Base-by-base conservation (phyloP, 2,113 vertebrate genomes). In the Cavia porcellus region DNA sequence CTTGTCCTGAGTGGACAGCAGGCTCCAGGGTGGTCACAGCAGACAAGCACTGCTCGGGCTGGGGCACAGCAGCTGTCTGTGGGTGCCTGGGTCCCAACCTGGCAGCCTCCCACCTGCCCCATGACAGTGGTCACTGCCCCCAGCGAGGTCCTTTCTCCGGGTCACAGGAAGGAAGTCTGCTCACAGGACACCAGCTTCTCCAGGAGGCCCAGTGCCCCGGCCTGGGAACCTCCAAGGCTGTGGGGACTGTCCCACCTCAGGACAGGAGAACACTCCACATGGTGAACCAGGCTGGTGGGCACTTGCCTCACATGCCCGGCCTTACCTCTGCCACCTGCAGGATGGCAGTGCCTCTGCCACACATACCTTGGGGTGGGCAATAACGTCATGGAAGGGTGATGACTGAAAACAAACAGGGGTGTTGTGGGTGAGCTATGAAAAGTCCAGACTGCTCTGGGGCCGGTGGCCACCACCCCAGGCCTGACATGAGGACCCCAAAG, bases 361-460 rank as follows among this genome's bases (percentile, higher is more conserved):
- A 5, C 20, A 7, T 22, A 10, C n/a, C n/a, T 0, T 0, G 7
- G n/a, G 50, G 25, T 3, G 19, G 50, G 22, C 24, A 6, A 57
- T 3, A 13, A 35, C 5, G n/a, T 50, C 35, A 0, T 0, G 6
- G 47, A 38, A 14, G 17, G 52, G 30, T 32, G 2, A 45, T 0
- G 11, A 32, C 5, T 6, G 24, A 24, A 47, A 77, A 47, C 25
- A 77, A 47, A 14, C 2, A 13, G 24, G n/a, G 42, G 24, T 3
- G 4, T 3, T 19, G 17, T 28, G 42, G 38, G 42, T 14, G 28
- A 45, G 2, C 22, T 3, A 15, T 0, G 22, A 14, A 17, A 32
- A 47, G n/a, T 32, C 19, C 0, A 2, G 59, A 4, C 38, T 25
- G 4, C 5, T 57, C 50, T 30, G 5, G 55, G 13, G 4, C 66